Evolutionary conservation across 2,888 invertebrate genomes (phyloP).

Genomic region (Aporophyla nigra): DNA sequence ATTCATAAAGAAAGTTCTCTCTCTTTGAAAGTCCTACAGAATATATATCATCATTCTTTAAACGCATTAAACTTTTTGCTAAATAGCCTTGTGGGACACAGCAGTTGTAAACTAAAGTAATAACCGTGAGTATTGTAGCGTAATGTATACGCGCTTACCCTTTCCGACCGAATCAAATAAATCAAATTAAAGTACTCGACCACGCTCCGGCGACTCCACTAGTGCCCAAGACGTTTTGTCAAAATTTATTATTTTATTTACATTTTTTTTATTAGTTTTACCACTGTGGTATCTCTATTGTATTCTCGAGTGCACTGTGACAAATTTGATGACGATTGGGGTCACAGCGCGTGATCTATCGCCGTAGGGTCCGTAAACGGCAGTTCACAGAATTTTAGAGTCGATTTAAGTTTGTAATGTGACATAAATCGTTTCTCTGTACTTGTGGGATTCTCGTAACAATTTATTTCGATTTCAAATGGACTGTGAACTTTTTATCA

Average conservation of each 20-base stretch:
- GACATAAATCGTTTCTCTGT: constrained; percentile 84
- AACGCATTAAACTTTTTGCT: constrained; percentile 68
- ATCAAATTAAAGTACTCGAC: constrained; percentile 90
- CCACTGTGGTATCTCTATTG: constrained; percentile 86
- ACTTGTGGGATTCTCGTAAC: constrained; percentile 82
- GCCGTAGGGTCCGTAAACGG: constrained; percentile 83
- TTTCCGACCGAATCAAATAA: constrained; percentile 87
- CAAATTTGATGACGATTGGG: constrained; percentile 90
- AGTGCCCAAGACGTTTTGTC: constrained; percentile 91
- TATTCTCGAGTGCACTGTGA: constrained; percentile 89
- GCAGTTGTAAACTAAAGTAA: constrained; percentile 64
- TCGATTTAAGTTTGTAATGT: constrained; percentile 87
- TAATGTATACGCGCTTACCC: constrained; percentile 87
- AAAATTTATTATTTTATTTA: constrained; percentile 91
- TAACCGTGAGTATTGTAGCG: constrained; percentile 77
- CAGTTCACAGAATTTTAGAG: constrained; percentile 88
- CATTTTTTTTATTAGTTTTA: constrained; percentile 87
- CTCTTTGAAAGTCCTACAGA: constrained; percentile 18
- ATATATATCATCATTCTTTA: constrained; percentile 50
- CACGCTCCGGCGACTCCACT: constrained; percentile 85
- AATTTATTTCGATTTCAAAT: constrained; percentile 72
- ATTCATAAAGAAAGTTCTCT: neutral
- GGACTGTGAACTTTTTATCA: constrained; percentile 63
- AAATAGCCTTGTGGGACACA: constrained; percentile 67
- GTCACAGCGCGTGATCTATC: constrained; percentile 88